phyloP scores from a whole-genome alignment of 2,113 vertebrate species.

The Hydrochoerus hydrochaeris region DNA sequence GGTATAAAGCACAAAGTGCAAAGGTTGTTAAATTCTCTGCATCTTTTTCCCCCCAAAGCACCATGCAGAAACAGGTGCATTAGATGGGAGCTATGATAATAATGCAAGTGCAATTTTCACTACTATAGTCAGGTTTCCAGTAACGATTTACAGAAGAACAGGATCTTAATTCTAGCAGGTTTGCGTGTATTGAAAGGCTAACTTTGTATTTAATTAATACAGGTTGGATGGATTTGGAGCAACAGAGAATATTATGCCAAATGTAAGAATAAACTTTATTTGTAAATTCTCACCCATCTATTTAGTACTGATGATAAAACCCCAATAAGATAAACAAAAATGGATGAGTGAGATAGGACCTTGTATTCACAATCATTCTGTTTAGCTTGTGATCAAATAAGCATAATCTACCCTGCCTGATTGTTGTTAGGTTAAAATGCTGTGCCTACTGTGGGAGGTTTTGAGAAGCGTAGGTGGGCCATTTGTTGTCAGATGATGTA shows the following conservation, averaged over 20 bases:
- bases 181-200: conserved; percentile 58
- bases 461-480: conserved; percentile 24
- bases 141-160: conserved; percentile 47
- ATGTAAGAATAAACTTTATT: conserved; percentile 78
- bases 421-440: conserved; percentile 48
- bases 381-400: conserved; percentile 61
- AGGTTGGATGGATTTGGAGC: conserved; percentile 76
- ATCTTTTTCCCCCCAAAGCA: conserved; percentile 22
- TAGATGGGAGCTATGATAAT: conserved; percentile 28
- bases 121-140: conserved; percentile 58
- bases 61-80: conserved; percentile 65
- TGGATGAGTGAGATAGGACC: conserved; percentile 33
- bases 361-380: background rate
- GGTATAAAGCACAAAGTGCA: conserved; percentile 4
- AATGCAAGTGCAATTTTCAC: conserved; percentile 32
- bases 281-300: conserved; percentile 78
- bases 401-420: conserved; percentile 14
- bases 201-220: conserved; percentile 69
- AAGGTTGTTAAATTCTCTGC: conserved; percentile 20
- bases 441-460: background rate
- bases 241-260: conserved; percentile 70
- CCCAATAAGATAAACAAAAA: conserved; percentile 60
- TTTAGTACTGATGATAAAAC: conserved; percentile 69
- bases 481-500: background rate
- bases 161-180: conserved; percentile 67